These are phyloP conservation scores for Octodon degus DNA, from an alignment of 2,113 vertebrate genomes.

Conservation along the genomic window DNA sequence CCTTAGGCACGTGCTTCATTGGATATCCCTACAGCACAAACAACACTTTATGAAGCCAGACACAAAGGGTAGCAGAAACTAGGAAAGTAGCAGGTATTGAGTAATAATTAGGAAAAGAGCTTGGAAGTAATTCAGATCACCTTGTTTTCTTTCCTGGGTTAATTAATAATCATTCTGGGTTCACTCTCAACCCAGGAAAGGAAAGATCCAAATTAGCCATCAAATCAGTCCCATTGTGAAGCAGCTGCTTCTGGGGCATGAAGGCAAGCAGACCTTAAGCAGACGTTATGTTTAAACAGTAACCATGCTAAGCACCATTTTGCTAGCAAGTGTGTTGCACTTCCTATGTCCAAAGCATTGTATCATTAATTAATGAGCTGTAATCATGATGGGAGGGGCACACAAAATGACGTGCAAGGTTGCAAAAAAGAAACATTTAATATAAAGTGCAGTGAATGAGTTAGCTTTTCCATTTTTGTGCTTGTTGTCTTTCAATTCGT, in stretches of 20 bases:
- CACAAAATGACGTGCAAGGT: slow-evolving; percentile 39
- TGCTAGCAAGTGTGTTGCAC: slow-evolving; percentile 62
- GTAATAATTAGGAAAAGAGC: slow-evolving; percentile 40
- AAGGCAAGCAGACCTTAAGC: slow-evolving; percentile 71
- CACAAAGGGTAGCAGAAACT: neutral
- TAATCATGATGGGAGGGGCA: slow-evolving; percentile 51
- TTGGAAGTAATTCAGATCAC: neutral
- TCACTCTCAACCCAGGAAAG: slow-evolving; percentile 50
- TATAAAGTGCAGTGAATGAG: neutral
- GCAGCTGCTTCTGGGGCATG: slow-evolving; percentile 58
- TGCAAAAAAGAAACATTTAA: slow-evolving; percentile 49
- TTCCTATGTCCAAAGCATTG: slow-evolving; percentile 57
- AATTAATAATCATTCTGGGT: slow-evolving; percentile 56
- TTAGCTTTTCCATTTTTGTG: neutral
- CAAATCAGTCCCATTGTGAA: slow-evolving; percentile 23
- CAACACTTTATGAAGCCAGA: neutral
- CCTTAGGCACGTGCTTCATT: neutral
- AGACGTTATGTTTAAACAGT: slow-evolving; percentile 37
- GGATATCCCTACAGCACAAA: neutral
- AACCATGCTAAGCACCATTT: slow-evolving; percentile 66
- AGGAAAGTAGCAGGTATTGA: neutral
- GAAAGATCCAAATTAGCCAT: slow-evolving; percentile 64
- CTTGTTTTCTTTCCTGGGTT: neutral
- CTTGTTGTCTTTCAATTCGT: neutral
- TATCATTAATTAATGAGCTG: slow-evolving; percentile 67